Conservation (phyloP, 2,888 invertebrate genomes). For the Synergus laeviventris region DNA sequence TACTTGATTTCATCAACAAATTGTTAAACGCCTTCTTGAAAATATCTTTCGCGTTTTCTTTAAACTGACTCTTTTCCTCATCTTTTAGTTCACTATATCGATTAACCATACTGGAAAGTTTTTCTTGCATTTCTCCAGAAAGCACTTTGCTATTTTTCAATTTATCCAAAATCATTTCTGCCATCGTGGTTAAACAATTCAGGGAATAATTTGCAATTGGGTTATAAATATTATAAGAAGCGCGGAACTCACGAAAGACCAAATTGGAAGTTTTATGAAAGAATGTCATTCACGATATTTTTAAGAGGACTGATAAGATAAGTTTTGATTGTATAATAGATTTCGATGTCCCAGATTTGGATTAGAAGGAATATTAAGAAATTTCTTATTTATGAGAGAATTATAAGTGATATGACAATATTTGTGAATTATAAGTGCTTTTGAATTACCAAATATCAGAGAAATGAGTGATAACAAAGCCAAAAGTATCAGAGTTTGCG, state of each 20-base stretch:
- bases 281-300: not conserved
- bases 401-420: not conserved
- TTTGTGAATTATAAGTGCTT: not conserved
- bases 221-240: not conserved
- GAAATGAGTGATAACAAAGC: constrained; percentile 61
- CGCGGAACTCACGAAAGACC: not conserved
- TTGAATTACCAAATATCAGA: constrained; percentile 42
- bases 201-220: not conserved
- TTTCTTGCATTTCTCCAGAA: constrained; percentile 51
- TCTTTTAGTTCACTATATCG: constrained; percentile 64
- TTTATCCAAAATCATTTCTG: constrained; percentile 47
- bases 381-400: not conserved
- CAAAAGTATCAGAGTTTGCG: constrained; percentile 70
- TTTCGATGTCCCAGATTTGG: not conserved
- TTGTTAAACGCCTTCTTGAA: constrained; percentile 73
- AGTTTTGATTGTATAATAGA: constrained; percentile 15
- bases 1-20: constrained; percentile 11
- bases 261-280: not conserved
- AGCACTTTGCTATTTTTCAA: constrained; percentile 40
- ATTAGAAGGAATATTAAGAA: not conserved
- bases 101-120: constrained; percentile 54
- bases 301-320: constrained; percentile 15
- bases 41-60: constrained; percentile 60
- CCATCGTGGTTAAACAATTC: constrained; percentile 34
- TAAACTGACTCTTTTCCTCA: constrained; percentile 73